Evolutionary conservation across 2,113 vertebrate species (phyloP).

Genomic region (Himantopus leucocephalus): DNA sequence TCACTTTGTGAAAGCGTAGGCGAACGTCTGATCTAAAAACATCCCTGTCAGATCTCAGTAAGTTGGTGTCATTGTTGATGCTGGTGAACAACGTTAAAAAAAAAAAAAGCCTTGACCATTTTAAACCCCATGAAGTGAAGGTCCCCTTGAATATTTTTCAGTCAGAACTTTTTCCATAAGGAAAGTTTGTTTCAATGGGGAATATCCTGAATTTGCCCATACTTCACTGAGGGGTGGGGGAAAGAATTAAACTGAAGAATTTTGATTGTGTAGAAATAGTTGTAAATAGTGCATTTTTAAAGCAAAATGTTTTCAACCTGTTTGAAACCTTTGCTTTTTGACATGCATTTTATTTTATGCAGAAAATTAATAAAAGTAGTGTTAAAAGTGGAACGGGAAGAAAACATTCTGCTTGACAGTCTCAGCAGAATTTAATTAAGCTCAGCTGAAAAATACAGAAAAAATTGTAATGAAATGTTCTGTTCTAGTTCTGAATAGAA

Average conservation of each 20-base stretch:
- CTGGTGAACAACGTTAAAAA: not conserved
- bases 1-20: not conserved
- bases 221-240: not conserved
- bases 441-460: not conserved
- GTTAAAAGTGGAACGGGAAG: not conserved
- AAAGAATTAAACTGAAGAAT: not conserved
- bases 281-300: not conserved
- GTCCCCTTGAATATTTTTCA: not conserved
- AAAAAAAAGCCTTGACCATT: not conserved
- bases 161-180: not conserved
- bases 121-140: not conserved
- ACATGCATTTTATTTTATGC: not conserved
- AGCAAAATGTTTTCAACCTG: not conserved
- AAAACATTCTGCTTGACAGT: not conserved
- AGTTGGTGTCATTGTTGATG: not conserved
- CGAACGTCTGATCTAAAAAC: not conserved
- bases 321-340: not conserved
- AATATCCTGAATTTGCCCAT: not conserved
- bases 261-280: not conserved
- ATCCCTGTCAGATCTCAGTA: not conserved
- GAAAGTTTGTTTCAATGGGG: not conserved
- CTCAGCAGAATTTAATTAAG: not conserved
- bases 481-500: not conserved
- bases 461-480: not conserved
- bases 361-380: not conserved